Percentiles rank a stretch among this genome's conserved stretches.
phyloP scores from a whole-genome alignment of 2,797 vertebrate species.

The Lithobates sylvaticus region DNA sequence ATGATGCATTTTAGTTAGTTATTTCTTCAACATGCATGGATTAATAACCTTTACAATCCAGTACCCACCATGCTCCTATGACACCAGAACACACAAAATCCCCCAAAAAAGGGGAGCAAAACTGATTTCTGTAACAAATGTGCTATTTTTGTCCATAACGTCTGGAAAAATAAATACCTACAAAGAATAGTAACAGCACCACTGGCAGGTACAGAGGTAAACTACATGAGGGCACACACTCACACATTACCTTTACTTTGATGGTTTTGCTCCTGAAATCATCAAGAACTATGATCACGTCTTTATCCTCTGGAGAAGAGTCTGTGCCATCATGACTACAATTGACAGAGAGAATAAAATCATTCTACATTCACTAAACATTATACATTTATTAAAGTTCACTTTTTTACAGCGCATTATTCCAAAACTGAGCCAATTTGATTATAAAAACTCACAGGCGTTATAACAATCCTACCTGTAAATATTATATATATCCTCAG shows the following conservation, averaged over 20 bases:
- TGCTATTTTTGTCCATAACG: too few relatives aligned
- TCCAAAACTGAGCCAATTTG: too few relatives aligned
- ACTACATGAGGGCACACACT: background rate
- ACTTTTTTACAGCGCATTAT: background rate
- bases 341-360: constrained; percentile 36
- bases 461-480: constrained; percentile 81
- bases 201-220: background rate
- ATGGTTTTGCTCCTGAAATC: constrained; percentile 98
- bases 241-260: constrained; percentile 91
- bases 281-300: constrained; percentile 90
- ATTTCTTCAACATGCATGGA: too few relatives aligned
- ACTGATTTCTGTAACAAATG: too few relatives aligned
- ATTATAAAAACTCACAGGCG: too few relatives aligned
- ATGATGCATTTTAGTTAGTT: too few relatives aligned
- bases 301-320: constrained; percentile 88
- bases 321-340: constrained; percentile 96
- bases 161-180: too few relatives aligned
- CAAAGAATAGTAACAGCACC: background rate
- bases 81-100: too few relatives aligned
- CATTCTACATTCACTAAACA: background rate
- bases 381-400: too few relatives aligned
- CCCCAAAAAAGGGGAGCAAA: too few relatives aligned
- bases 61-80: too few relatives aligned
- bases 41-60: too few relatives aligned
- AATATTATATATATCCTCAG: constrained; percentile 97